Percentiles rank a stretch among this genome's conserved stretches.
Conservation (phyloP, 1,140 invertebrate species). For the Calliopsis andreniformis region DNA sequence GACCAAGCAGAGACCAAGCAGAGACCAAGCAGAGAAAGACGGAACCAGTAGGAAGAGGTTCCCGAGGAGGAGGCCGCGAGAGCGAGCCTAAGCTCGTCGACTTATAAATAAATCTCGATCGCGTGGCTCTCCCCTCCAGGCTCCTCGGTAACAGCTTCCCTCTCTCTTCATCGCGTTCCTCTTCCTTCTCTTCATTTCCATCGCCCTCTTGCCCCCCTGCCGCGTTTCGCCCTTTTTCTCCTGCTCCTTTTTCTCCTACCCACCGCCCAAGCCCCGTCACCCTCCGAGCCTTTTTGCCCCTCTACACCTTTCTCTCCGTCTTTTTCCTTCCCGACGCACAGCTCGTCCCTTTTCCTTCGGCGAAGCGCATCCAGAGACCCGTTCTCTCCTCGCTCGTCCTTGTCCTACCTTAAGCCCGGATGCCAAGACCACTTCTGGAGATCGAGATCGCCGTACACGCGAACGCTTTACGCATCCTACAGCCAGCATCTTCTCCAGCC, state of each 20-base stretch:
- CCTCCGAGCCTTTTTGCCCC: background rate
- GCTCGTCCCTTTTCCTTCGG: too few relatives aligned
- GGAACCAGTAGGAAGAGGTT: slow-evolving; percentile 55
- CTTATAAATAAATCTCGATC: slow-evolving; percentile 82
- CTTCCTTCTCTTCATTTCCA: slow-evolving; percentile 8
- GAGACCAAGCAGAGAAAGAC: slow-evolving; percentile 54
- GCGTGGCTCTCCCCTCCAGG: slow-evolving; percentile 79
- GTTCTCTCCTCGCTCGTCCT: slow-evolving; percentile 11
- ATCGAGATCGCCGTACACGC: slow-evolving; percentile 13
- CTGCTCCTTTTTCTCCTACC: background rate
- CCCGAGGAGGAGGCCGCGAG: slow-evolving; percentile 51
- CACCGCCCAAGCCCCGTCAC: background rate
- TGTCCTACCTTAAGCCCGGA: slow-evolving; percentile 45
- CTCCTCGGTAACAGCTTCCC: slow-evolving; percentile 15
- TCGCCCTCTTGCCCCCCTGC: slow-evolving; percentile 10
- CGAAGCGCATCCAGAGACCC: background rate
- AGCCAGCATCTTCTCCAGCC: background rate
- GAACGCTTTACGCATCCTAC: background rate
- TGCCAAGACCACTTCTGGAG: slow-evolving; percentile 23
- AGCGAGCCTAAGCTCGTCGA: slow-evolving; percentile 70
- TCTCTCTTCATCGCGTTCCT: background rate
- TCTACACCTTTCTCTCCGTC: background rate
- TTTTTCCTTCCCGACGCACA: background rate
- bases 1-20: slow-evolving; percentile 40
- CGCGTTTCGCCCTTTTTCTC: slow-evolving; percentile 2